phyloP scores from a whole-genome alignment of 2,888 invertebrate genomes.

The Mycalesis mineus region DNA sequence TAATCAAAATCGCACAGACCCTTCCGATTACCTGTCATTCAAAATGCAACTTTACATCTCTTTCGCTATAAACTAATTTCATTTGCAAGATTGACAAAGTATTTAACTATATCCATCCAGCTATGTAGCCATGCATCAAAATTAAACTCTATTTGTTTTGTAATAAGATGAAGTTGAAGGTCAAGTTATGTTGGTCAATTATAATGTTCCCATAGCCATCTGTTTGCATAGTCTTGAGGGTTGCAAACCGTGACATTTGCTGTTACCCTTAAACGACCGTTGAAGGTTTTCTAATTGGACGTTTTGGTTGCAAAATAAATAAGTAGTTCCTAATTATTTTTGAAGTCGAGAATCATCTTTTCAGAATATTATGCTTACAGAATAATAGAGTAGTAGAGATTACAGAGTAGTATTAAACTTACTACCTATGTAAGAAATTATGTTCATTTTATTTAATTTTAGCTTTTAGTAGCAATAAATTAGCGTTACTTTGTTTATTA shows the following conservation, averaged over 20 bases:
- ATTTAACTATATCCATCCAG: slow-evolving; percentile 8
- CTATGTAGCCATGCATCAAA: slow-evolving; percentile 9
- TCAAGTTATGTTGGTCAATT: slow-evolving; percentile 19
- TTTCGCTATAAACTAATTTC: slow-evolving; percentile 23
- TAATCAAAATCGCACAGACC: slow-evolving; percentile 40
- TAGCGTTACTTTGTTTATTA: too few species aligned
- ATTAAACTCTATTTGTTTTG: slow-evolving; percentile 16
- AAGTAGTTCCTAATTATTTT: neutral
- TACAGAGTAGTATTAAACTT: too few species aligned
- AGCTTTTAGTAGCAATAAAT: too few species aligned
- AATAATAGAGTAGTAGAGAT: too few species aligned
- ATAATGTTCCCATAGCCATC: slow-evolving; percentile 46
- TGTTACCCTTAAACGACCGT: slow-evolving; percentile 51
- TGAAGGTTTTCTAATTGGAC: slow-evolving; percentile 53
- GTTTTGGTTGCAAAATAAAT: slow-evolving; percentile 35
- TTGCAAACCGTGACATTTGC: slow-evolving; percentile 59
- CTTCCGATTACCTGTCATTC: slow-evolving; percentile 24
- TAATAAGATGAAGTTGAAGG: slow-evolving; percentile 13
- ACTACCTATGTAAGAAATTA: too few species aligned
- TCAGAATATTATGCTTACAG: too few species aligned
- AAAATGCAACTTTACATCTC: slow-evolving; percentile 25
- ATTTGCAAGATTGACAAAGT: slow-evolving; percentile 8
- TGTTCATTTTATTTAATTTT: too few species aligned
- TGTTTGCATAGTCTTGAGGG: slow-evolving; percentile 55
- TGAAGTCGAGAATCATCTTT: too few species aligned